Percentiles rank a stretch among this genome's conserved stretches.
phyloP scores from a whole-genome alignment of 2,888 invertebrate genomes.

The Aspidiotus destructor region DNA sequence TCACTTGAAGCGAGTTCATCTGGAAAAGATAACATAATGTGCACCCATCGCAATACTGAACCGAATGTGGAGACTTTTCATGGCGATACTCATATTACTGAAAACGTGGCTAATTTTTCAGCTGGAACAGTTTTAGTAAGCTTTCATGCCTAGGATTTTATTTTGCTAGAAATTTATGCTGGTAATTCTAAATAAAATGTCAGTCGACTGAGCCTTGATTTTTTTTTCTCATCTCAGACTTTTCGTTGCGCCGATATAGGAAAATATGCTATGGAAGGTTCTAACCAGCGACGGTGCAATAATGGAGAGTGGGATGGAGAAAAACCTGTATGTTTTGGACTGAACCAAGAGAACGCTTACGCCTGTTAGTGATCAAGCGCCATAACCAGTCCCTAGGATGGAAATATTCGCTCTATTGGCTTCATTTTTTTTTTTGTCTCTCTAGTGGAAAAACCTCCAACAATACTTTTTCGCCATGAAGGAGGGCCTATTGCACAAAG shows the following conservation, averaged over 20 bases:
- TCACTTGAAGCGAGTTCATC: conserved; percentile 29
- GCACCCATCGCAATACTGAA: conserved; percentile 65
- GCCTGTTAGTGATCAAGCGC: conserved; percentile 49
- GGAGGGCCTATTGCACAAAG: conserved; percentile 77
- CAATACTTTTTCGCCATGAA: conserved; percentile 70
- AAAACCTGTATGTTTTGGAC: conserved; percentile 66
- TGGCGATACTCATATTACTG: conserved; percentile 66
- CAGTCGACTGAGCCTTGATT: background rate
- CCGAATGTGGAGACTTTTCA: conserved; percentile 71
- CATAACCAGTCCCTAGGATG: background rate
- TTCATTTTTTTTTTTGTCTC: conserved; percentile 19
- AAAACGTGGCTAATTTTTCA: conserved; percentile 66
- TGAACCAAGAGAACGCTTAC: conserved; percentile 78
- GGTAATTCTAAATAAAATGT: background rate
- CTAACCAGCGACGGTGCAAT: conserved; percentile 59
- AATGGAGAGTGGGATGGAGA: conserved; percentile 72
- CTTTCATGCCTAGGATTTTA: conserved; percentile 38
- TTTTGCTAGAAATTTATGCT: conserved; percentile 1
- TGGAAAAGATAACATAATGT: conserved; percentile 55
- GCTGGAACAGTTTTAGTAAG: conserved; percentile 60
- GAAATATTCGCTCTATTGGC: background rate
- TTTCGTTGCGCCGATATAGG: conserved; percentile 73
- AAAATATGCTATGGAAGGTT: conserved; percentile 73
- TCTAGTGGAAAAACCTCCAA: conserved; percentile 74
- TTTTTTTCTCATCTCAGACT: conserved; percentile 40